Evolutionary conservation across 2,113 vertebrate genomes (phyloP), one percentile per base, ranked within the genome.

Genomic region (Vireo altiloquus): DNA sequence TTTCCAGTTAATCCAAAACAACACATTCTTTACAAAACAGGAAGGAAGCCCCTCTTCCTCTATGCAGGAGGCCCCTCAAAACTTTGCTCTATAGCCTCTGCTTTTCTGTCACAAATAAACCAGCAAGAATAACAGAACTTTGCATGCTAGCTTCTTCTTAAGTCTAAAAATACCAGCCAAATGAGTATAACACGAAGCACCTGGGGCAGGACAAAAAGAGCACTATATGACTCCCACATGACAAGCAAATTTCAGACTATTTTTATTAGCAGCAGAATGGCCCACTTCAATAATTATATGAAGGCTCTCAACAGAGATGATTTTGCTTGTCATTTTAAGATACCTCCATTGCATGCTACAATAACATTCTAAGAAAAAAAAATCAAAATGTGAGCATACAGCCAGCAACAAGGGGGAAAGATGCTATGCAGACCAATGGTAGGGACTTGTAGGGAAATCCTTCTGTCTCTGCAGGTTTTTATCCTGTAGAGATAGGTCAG

Each of bases 351-450:
- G 13, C 40, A 68, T 35, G 20, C 25, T n/a, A 82, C 17, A 57
- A 14, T 27, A 91, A 71, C 17, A 60, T 25, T 20, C 23, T 30
- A 63, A 70, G 35, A 28, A 23, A 53, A 25, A 72, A 69, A 46
- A 50, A 82, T 18, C 23, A 19, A 78, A 64, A 28, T 5, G 18
- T 24, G 16, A 87, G 11, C 46, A 37, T 10, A 19, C 35, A 63
- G 42, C 25, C 42, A 74, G 35, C 7, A 80, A 46, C 6, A 61
- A 57, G 24, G 8, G 16, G 13, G 6, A 44, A 87, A 85, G 49
- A 27, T 8, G 6, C 6, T 31, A 33, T 0, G 4, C 3, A 82
- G 19, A n/a, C 11, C 3, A 5, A 13, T 3, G 13, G 56, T 7
- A 78, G 13, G 10, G 30, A 76, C 27, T 61, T 52, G 19, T 6